A percentile compares a stretch with the other conserved stretches of the same genome.
These are phyloP conservation scores for Chironomus striatipennis DNA, from an alignment of 1,140 invertebrate genomes.

Conservation along the genomic window DNA sequence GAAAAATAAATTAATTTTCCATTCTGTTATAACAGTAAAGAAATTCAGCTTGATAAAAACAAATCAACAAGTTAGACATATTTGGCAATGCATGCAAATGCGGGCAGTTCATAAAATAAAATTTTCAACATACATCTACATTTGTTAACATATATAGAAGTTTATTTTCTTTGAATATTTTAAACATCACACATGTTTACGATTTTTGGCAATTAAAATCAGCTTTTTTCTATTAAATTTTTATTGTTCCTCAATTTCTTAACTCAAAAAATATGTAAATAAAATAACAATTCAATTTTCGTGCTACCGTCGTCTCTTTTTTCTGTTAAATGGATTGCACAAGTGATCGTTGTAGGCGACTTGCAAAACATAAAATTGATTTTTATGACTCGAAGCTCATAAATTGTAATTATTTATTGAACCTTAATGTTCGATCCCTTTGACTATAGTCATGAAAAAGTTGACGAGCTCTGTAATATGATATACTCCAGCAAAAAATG, in stretches of 20 bases:
- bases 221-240: neutral
- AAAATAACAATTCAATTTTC: neutral
- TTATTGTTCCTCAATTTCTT: neutral
- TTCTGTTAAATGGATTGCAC: neutral
- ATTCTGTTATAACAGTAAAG: no score
- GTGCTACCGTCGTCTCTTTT: neutral
- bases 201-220: neutral
- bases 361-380: neutral
- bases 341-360: neutral
- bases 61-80: constrained; percentile 13
- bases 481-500: no score
- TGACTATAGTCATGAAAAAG: no score
- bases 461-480: no score
- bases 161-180: neutral
- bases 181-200: neutral
- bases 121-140: neutral
- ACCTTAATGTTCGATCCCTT: neutral
- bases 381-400: neutral
- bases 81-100: constrained; percentile 1
- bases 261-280: neutral
- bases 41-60: neutral
- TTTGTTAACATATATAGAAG: neutral
- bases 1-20: neutral
- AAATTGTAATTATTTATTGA: constrained; percentile 9
- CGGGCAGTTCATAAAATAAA: neutral